Conservation (phyloP, 2,888 invertebrate species). For the Oscheius sp. region DNA sequence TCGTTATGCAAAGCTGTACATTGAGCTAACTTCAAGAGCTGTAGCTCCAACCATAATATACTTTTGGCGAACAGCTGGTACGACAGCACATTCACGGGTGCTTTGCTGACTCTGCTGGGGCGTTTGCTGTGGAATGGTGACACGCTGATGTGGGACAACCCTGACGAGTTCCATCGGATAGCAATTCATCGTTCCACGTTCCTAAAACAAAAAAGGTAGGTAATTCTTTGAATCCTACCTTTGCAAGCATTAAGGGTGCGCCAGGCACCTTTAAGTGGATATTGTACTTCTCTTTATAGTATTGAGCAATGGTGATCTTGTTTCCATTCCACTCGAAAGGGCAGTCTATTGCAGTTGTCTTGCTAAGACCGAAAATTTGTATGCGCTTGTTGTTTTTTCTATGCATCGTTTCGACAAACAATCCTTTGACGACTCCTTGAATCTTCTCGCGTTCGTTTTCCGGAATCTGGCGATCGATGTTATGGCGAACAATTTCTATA, state of each 20-base stretch:
- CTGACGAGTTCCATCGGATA: conserved; percentile 50
- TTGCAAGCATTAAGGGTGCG: background rate
- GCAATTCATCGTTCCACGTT: conserved; percentile 41
- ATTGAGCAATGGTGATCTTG: conserved; percentile 32
- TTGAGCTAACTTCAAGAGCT: conserved; percentile 38
- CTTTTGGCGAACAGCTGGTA: conserved; percentile 36
- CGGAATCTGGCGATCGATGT: background rate
- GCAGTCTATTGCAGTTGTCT: background rate
- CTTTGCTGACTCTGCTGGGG: conserved; percentile 38
- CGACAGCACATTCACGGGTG: conserved; percentile 48
- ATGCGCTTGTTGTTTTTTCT: conserved; percentile 10
- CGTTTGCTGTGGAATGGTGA: conserved; percentile 49
- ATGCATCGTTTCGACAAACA: conserved; percentile 20
- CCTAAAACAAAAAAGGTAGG: conserved; percentile 22
- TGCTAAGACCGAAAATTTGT: background rate
- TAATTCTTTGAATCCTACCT: conserved; percentile 36
- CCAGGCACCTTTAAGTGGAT: conserved; percentile 27
- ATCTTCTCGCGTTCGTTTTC: conserved; percentile 4
- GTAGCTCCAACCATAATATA: conserved; percentile 34
- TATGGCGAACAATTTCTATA: background rate
- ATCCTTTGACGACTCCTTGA: conserved; percentile 31
- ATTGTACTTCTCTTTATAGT: conserved; percentile 39
- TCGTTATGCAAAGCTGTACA: no score
- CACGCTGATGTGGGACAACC: conserved; percentile 49
- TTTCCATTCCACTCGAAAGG: conserved; percentile 6